A percentile compares a stretch with the other conserved stretches of the same genome.
Evolutionary conservation across 2,113 vertebrate genomes (phyloP).

Genomic region (Pristiophorus japonicus): DNA sequence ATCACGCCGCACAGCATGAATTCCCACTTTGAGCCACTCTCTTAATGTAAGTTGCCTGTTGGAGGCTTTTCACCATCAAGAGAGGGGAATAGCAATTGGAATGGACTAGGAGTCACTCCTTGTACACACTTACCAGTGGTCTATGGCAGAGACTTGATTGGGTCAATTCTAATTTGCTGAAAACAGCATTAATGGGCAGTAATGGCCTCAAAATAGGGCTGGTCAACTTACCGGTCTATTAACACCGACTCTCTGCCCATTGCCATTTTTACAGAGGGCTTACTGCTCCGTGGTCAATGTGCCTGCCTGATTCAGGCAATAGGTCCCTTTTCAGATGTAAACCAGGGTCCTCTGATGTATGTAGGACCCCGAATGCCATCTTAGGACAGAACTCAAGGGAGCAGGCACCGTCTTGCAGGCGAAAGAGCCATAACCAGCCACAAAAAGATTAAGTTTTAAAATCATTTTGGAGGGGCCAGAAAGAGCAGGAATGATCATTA

Average conservation of each 20-base stretch:
- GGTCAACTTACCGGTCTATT: neutral
- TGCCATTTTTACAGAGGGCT: neutral
- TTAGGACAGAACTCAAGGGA: neutral
- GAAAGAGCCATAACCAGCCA: neutral
- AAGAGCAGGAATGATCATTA: neutral
- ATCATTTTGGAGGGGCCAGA: neutral
- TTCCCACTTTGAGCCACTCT: neutral
- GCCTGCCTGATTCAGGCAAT: neutral
- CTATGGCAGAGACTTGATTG: neutral
- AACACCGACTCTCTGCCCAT: neutral
- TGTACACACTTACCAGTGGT: neutral
- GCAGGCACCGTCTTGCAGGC: neutral
- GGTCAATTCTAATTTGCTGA: neutral
- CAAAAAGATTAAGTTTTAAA: neutral
- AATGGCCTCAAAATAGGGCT: neutral
- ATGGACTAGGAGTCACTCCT: neutral
- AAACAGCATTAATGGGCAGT: neutral
- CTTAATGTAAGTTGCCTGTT: neutral
- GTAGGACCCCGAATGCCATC: neutral
- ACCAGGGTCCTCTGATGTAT: neutral
- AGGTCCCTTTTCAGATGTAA: neutral
- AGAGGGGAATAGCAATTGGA: neutral
- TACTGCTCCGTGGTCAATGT: neutral
- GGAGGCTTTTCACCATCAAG: neutral
- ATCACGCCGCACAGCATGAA: neutral